Evolutionary conservation across 2,797 vertebrate species (phyloP), one percentile per base, ranked within the genome.

Genomic region (Sardinella longiceps): DNA sequence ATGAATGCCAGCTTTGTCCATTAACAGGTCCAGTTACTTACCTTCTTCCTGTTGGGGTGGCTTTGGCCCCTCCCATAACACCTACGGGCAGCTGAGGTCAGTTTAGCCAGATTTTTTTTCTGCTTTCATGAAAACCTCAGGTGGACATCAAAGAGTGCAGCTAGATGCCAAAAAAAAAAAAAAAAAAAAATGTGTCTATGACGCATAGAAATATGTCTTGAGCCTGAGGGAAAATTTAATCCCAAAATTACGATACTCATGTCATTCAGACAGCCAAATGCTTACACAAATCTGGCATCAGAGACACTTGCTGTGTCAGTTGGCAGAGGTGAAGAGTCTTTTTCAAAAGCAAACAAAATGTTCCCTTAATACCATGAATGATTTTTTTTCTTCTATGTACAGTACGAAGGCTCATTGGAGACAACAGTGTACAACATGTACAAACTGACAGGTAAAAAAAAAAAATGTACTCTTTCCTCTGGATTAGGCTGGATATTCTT

Each of bases 1-100:
- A 77, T 77, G 70, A 77, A 43, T 77, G 70, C 18, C 33, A 77
- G 33, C 70, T 20, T 77, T 77, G 70, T 77, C 37, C 70, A 77
- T 43, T 77, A 20, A 43, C 70, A 43, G 37, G 70, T 77, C 37
- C 20, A 20, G 37, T 77, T 77, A 43, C 70, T 43, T 2, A 77
- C 15, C 70, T 20, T 23, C 70, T 77, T 77, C 70, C 70, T 39
- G 37, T 23, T 43, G 37, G 5, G 3, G 18, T 77, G 70, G 37
- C 1, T 10, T 43, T 77, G 9, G 33, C 37, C 7, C 70, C 70
- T 39, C 70, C 70, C 70, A 77, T 77, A 20, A 23, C 70, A 23
- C 70, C 5, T 18, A 15, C 18, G 2, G 37, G 37, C 70, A 39
- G 70, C n/a, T 37, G 70, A 39, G 70, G 70, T 77, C 33, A 77